Evolutionary conservation across 2,797 vertebrate genomes (phyloP), one percentile per base, ranked within the genome.

Genomic region (Chiroxiphia lanceolata): DNA sequence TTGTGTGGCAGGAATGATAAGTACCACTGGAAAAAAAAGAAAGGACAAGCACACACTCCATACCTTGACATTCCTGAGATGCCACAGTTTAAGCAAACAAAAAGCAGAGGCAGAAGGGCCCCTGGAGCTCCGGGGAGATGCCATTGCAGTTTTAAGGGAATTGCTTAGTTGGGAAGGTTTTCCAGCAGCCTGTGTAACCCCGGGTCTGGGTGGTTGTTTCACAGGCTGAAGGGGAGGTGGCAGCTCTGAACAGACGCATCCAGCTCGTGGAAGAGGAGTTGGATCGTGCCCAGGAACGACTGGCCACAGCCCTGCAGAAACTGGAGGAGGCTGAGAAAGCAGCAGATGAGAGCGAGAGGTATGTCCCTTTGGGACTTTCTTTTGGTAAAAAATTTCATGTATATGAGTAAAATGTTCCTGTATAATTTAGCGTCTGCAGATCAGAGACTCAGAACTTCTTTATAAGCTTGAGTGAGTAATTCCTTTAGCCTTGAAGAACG

Each of bases 301-400:
- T 99, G 96, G 98, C 98, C 95, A 99, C 99, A 1, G 99, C 99
- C 15, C 97, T 99, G 97, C 99, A 99, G 97, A 99, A 99, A 94
- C 98, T 99, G 96, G 99, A 99, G 96, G 99, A 99, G 97, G 99
- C 99, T 0, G 99, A 99, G 96, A 99, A 99, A 95, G 99, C 99
- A 5, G 99, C 99, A 0, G 99, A 99, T 48, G 99, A 99, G 97
- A 99, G 99, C 0, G 99, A 99, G 98, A 99, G 99, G 99, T 99
- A 63, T 1, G 3, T 6, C 34, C 40, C 29, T 54, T 64, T n/a
- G 31, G 15, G 4, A 6, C 31, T 26, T 38, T 33, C 15, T 36
- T 26, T 13, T 16, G 6, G 9, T 47, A 26, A 63, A 80, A n/a
- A 34, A 19, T 2, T 3, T 6, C 34, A 34, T 65, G 5, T 7